Evolutionary conservation across 2,797 vertebrate genomes (phyloP).

Genomic region (Eleutherodactylus coqui): DNA sequence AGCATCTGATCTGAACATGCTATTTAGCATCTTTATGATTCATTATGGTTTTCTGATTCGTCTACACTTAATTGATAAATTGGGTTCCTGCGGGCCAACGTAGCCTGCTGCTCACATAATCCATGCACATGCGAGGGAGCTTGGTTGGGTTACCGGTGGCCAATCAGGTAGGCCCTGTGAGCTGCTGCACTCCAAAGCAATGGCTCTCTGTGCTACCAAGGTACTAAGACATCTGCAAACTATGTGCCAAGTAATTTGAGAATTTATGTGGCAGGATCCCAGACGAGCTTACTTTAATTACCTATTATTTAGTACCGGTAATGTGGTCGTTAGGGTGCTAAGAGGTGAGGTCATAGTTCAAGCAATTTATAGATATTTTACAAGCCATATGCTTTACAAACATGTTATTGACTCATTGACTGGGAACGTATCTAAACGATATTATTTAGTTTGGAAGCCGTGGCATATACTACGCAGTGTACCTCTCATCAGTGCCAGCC

Average conservation of each 20-base stretch:
- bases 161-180: too few species aligned
- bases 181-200: too few species aligned
- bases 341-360: background rate
- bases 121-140: too few species aligned
- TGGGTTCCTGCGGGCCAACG: too few species aligned
- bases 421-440: background rate
- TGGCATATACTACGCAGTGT: background rate
- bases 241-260: background rate
- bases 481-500: background rate
- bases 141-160: too few species aligned
- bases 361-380: background rate
- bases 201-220: too few species aligned
- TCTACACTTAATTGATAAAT: too few species aligned
- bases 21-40: too few species aligned
- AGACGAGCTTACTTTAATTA: background rate
- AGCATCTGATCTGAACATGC: too few species aligned
- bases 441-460: background rate
- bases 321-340: background rate
- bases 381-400: background rate
- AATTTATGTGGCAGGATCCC: background rate
- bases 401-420: background rate
- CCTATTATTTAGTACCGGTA: background rate
- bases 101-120: too few species aligned
- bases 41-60: too few species aligned
- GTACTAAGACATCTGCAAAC: background rate